Base-by-base conservation (phyloP, 1,140 invertebrate species). In the Scaptomyza hsui region DNA sequence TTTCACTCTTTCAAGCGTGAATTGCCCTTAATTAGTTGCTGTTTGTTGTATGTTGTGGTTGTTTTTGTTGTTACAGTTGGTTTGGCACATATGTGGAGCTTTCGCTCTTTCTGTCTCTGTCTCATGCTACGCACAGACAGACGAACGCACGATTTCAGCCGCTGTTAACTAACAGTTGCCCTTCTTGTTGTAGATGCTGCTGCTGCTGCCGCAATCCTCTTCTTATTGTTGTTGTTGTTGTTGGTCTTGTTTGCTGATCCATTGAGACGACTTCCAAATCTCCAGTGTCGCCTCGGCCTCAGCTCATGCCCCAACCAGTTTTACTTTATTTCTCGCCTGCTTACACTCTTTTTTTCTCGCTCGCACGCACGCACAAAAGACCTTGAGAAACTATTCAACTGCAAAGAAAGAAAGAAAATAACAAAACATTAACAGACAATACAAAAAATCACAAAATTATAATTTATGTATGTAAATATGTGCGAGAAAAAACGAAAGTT, bases 11-110 rank as follows among this genome's bases (percentile, higher is more conserved):
- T 79, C 55, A 76, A 85, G 80, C 70, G 63, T 88, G 55, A 78
- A 75, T 69, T 75, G 47, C 42, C 75, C 49, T 74, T 70, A 72
- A 63, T 69, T 72, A 62, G 26, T 52, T 77, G 35, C 49, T 55
- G 32, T 65, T 70, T 52, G 18, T 49, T 77, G 29, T 63, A 48
- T 32, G 45, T 68, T 61, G 51, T 39, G 65, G 55, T 75, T 53
- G 19, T 42, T 70, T 29, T 57, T 75, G 55, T 71, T 80, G 55
- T 69, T 78, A 55, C 55, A 42, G 74, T 68, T 75, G 56, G 37
- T 77, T 77, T 85, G 81, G 81, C 81, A 86, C 81, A 88, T 86
- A 75, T 86, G 74, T 68, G 72, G 63, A 80, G 72, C 80, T 62
- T 32, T 71, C 62, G 61, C 47, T 59, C 47, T 74, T 26, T 74